Evolutionary conservation across 1,140 invertebrate genomes (phyloP), one percentile per base, ranked within the genome.

Genomic region (Drosophila tani): DNA sequence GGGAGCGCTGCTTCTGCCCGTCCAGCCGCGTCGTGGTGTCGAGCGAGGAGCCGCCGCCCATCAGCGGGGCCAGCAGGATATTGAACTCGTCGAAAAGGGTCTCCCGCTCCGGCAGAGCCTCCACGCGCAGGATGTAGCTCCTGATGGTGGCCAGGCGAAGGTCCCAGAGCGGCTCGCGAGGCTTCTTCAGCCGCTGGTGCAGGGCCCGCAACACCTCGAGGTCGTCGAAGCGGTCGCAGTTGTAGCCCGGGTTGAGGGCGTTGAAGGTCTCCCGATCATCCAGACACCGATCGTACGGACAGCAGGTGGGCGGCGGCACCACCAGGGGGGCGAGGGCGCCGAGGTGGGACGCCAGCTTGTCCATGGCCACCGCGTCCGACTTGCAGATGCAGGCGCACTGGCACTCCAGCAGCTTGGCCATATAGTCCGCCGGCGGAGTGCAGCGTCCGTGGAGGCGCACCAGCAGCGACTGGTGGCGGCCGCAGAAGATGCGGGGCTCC

Each of bases 241-340:
- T 67, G 56, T 90, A 92, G 12, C 91, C 91, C 6, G 70, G 64
- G 58, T 92, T 92, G 0, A 75, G 40, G 6, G 67, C 53, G 21
- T 91, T 91, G 32, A 92, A 92, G 7, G 81, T 0, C 27, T 92
- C 91, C 0, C 85, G 74, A 9, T 92, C 91, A 46, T 83, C 79
- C 45, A 92, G 41, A 0, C 62, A 11, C 0, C 87, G 82, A 4
- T 86, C 74, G 40, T 87, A 92, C n/a, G 91, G 87, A 56, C 91
- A 92, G n/a, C 69, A 79, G 5, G 75, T 45, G 0, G 68, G 60
- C 3, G 75, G 75, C 9, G 75, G 67, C 43, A 59, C 65, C 19
- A 88, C 57, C 2, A 85, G 9, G 0, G 87, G 87, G 6, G 57
- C 63, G 19, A 92, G 32, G 0, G 49, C 55, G 2, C 71, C 79